phyloP scores from a whole-genome alignment of 2,797 vertebrate genomes.

The Crax fasciolata region DNA sequence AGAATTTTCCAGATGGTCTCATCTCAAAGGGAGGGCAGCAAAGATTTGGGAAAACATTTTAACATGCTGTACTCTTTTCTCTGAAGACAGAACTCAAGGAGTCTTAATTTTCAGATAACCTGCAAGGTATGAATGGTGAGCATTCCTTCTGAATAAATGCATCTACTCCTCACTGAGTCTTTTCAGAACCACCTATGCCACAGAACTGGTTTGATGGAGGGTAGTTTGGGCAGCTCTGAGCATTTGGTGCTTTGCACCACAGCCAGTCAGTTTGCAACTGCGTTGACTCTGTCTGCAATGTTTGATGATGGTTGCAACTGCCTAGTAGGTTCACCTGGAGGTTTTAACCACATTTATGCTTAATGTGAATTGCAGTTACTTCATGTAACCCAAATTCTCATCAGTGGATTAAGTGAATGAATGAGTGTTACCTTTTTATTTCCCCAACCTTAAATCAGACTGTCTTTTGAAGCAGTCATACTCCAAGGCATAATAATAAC shows the following conservation, averaged over 20 bases:
- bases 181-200: not conserved
- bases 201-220: no score
- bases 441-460: not conserved
- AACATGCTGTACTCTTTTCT: not conserved
- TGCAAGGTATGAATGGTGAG: not conserved
- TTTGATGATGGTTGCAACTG: not conserved
- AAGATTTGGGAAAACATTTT: not conserved
- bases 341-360: not conserved
- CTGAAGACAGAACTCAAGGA: not conserved
- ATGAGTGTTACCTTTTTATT: not conserved
- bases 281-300: not conserved
- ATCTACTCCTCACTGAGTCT: not conserved
- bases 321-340: not conserved
- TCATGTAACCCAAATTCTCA: not conserved
- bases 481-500: not conserved
- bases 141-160: not conserved
- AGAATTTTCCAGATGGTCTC: not conserved
- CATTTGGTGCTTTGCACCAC: not conserved
- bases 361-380: not conserved
- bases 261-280: not conserved
- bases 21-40: not conserved
- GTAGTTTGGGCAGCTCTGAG: not conserved
- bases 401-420: not conserved
- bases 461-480: not conserved
- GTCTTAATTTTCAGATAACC: not conserved